Conservation (phyloP, 1,140 invertebrate species). For the Trissolcus basalis region DNA sequence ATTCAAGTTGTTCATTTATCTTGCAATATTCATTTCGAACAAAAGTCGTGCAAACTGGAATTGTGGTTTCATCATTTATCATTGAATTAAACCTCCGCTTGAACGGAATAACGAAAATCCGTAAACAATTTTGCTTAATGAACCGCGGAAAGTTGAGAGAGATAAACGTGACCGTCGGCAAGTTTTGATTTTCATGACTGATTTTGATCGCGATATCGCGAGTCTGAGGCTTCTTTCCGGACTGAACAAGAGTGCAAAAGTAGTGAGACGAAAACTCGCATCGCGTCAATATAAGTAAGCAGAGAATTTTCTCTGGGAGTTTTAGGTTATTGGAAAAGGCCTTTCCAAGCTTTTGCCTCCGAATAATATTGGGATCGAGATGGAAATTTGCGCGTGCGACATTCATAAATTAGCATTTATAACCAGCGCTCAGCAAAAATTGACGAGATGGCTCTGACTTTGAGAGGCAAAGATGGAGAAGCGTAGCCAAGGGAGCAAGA, state of each 20-base stretch:
- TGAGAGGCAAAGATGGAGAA: constrained; percentile 45
- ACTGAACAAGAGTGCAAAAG: neutral
- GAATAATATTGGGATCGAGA: constrained; percentile 20
- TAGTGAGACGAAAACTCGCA: constrained; percentile 44
- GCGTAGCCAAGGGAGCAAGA: constrained; percentile 16
- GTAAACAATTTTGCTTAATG: constrained; percentile 34
- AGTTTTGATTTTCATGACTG: constrained; percentile 13
- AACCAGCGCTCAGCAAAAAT: constrained; percentile 66
- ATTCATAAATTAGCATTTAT: constrained; percentile 71
- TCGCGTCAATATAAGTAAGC: constrained; percentile 36
- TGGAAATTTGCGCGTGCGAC: constrained; percentile 36
- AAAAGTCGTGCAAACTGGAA: too few species aligned
- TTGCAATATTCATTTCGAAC: too few species aligned
- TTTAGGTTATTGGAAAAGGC: constrained; percentile 26
- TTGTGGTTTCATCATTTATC: too few species aligned
- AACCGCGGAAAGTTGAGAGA: constrained; percentile 13
- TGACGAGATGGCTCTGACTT: constrained; percentile 58
- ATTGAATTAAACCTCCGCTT: neutral
- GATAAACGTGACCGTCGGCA: constrained; percentile 17
- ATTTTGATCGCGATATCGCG: constrained; percentile 45
- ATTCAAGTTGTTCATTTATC: too few species aligned
- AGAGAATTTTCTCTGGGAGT: constrained; percentile 20
- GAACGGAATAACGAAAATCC: constrained; percentile 9
- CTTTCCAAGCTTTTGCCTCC: constrained; percentile 32
- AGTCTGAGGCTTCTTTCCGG: constrained; percentile 23